Conservation (phyloP, 2,888 invertebrate genomes). For the Scelioninae gen. 2 region DNA sequence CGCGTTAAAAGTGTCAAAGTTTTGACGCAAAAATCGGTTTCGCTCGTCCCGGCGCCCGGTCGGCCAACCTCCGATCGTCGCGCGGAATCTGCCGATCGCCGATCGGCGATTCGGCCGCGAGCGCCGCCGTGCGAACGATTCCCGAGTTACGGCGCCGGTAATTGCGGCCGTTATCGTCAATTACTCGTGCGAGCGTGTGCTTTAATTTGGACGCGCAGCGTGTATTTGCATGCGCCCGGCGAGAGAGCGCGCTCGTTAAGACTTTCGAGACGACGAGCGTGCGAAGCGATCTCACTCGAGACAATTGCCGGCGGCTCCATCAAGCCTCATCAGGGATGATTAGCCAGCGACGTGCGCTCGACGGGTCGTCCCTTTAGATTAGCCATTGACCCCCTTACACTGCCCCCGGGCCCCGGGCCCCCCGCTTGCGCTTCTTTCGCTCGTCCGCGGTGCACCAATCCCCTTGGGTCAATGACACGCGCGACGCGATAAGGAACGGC, state of each 20-base stretch:
- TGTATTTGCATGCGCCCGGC: conserved; percentile 50
- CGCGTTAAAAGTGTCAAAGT: no score
- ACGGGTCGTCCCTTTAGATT: conserved; percentile 64
- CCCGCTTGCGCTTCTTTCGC: conserved; percentile 52
- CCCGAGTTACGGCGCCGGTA: conserved; percentile 10
- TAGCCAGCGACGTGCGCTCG: conserved; percentile 65
- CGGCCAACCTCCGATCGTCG: no score
- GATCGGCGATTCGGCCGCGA: background rate
- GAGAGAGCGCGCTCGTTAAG: conserved; percentile 49
- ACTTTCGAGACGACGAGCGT: conserved; percentile 62
- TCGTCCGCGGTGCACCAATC: conserved; percentile 58
- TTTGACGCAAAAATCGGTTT: no score
- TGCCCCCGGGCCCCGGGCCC: no score
- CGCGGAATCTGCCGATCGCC: no score
- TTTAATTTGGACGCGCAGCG: conserved; percentile 26
- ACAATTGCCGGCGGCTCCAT: conserved; percentile 67
- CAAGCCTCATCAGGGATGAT: conserved; percentile 69
- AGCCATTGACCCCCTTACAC: conserved; percentile 65
- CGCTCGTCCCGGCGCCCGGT: no score
- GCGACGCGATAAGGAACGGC: no score
- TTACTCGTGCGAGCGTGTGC: conserved; percentile 28
- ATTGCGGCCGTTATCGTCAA: conserved; percentile 31
- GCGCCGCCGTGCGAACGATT: background rate
- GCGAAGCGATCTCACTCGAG: conserved; percentile 69
- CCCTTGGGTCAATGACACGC: no score